phyloP scores from a whole-genome alignment of 2,888 invertebrate species.

The Blastobasis lacticolella region DNA sequence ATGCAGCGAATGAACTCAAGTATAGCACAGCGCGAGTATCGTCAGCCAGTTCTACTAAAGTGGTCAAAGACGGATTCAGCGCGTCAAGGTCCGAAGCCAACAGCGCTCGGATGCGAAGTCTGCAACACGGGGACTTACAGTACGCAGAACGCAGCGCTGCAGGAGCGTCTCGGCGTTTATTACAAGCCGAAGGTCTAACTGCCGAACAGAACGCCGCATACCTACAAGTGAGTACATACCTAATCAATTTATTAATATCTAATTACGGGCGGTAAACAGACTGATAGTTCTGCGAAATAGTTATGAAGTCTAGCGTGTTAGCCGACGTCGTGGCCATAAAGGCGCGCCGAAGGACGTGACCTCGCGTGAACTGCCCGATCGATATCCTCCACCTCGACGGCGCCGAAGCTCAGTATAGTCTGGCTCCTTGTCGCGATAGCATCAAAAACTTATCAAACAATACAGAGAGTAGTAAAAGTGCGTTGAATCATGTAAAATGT shows the following conservation, averaged over 20 bases:
- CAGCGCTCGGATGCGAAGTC: conserved; percentile 65
- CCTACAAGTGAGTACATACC: conserved; percentile 77
- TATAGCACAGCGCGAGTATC: conserved; percentile 89
- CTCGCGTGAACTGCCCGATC: conserved; percentile 64
- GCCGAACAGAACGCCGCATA: conserved; percentile 90
- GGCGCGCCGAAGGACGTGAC: conserved; percentile 73
- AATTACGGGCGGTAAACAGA: neutral
- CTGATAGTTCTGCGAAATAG: no score
- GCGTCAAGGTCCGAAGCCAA: conserved; percentile 75
- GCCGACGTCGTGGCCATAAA: conserved; percentile 32
- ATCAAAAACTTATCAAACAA: conserved; percentile 27
- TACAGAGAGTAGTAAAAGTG: no score
- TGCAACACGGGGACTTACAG: conserved; percentile 87
- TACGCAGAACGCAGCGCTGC: conserved; percentile 87
- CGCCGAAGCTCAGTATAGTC: conserved; percentile 51
- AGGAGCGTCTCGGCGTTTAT: conserved; percentile 83
- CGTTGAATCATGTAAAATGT: conserved; percentile 11
- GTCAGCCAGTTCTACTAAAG: conserved; percentile 82
- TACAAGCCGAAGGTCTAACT: conserved; percentile 89
- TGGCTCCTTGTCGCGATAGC: conserved; percentile 55
- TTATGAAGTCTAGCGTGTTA: no score
- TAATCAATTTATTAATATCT: neutral
- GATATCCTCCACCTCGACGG: conserved; percentile 48
- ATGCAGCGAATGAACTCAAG: conserved; percentile 80
- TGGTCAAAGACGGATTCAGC: conserved; percentile 87